Base-by-base conservation (phyloP, 2,888 invertebrate species). In the Allolobophora icterica region DNA sequence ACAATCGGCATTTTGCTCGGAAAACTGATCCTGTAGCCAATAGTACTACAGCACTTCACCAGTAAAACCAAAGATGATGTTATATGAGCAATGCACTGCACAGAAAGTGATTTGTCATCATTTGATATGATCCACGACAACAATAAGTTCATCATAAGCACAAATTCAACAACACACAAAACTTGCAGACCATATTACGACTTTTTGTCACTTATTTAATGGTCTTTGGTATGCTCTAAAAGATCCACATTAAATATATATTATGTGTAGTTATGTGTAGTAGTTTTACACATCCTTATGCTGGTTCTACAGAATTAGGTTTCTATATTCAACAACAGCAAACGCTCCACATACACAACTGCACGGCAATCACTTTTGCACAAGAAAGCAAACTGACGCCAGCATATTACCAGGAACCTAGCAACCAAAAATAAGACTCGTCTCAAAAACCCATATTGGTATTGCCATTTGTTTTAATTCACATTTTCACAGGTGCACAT, bases 401-500 rank as follows among this genome's bases (percentile, higher is more conserved):
- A 24, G 52, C n/a, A 71, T n/a, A 71, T 71, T n/a, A n/a, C n/a
- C n/a, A n/a, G n/a, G n/a, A n/a, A n/a, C n/a, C 71, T 71, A 71
- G 71, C 71, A 30, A 71, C n/a, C 71, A 71, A 13, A 6, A 52
- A 52, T 11, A 52, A n/a, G 52, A 24, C 11, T 6, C 11, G 0
- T 17, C 17, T 21, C 1, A 71, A n/a, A 71, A 71, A 30, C 1
- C 71, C 8, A n/a, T 13, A n/a, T 30, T 13, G 71, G 24, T 52
- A n/a, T n/a, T 71, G 30, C 15, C 30, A 8, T 8, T 71, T n/a
- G 71, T 71, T 17, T 11, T n/a, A 71, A 30, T n/a, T 71, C 71
- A 71, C n/a, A 71, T 71, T 30, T 71, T 71, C 52, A 71, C n/a
- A 71, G 71, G 71, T n/a, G n/a, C n/a, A 71, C 71, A 71, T 71